Base-by-base conservation (phyloP, 2,888 invertebrate genomes). In the Spilarctia lutea region DNA sequence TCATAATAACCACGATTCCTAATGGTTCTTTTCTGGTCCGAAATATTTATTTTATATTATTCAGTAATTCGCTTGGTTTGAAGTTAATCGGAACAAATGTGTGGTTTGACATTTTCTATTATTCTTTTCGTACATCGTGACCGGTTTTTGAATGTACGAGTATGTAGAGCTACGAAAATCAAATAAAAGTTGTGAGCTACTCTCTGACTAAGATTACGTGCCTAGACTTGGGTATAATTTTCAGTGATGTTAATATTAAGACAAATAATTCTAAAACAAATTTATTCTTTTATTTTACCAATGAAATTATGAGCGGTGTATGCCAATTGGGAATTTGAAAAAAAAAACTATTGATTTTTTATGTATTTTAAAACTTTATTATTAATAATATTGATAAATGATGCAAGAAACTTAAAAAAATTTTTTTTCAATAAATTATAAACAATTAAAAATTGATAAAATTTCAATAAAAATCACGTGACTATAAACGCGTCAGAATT, bases 301-400 rank as follows among this genome's bases (percentile, higher is more conserved):
- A 72, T 63, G 65, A 75, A 73, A 77, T 73, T 75, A 77, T 75
- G 75, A 75, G 52, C 39, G 65, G 77, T 82, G 75, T 72, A 77
- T 68, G 75, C 45, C 76, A 80, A n/a, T n/a, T n/a, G n/a, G n/a
- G n/a, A n/a, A n/a, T n/a, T n/a, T n/a, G n/a, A n/a, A n/a, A n/a
- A n/a, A n/a, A n/a, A n/a, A n/a, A n/a, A n/a, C n/a, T n/a, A n/a
- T n/a, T n/a, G n/a, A n/a, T n/a, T n/a, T n/a, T n/a, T n/a, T n/a
- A n/a, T n/a, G n/a, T n/a, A n/a, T n/a, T n/a, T n/a, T n/a, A n/a
- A n/a, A n/a, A n/a, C n/a, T n/a, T n/a, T n/a, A n/a, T n/a, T n/a
- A n/a, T n/a, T n/a, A n/a, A n/a, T n/a, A n/a, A n/a, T n/a, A n/a
- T n/a, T n/a, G n/a, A n/a, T n/a, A n/a, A n/a, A n/a, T n/a, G n/a